Percentiles rank a stretch among this genome's conserved stretches.
Conservation (phyloP, 2,797 vertebrate genomes). For the Ammospiza maritima region DNA sequence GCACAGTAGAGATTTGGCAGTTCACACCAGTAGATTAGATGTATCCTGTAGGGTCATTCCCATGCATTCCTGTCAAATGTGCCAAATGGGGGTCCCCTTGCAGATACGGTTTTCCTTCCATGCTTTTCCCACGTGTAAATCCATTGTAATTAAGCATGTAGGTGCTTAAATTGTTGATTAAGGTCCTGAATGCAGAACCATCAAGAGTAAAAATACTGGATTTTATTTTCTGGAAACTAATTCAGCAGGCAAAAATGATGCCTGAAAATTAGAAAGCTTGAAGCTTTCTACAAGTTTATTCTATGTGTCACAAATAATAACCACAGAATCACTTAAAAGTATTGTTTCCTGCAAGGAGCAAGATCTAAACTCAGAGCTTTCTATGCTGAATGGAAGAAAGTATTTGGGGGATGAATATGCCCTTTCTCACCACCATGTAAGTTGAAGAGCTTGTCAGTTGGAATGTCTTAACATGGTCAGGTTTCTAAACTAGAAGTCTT, state of each 20-base stretch:
- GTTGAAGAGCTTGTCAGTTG: not conserved
- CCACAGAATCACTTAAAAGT: not conserved
- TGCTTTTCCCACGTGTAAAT: not conserved
- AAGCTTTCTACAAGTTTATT: not conserved
- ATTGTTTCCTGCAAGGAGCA: not conserved
- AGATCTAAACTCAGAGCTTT: not conserved
- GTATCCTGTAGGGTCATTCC: not conserved
- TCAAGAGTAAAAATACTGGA: not conserved
- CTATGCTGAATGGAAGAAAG: not conserved
- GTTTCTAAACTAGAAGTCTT: not conserved
- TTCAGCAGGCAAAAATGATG: not conserved
- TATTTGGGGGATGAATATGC: not conserved
- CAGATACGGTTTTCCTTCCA: not conserved
- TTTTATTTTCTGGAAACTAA: not conserved
- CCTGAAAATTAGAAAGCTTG: not conserved
- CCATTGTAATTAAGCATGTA: not conserved
- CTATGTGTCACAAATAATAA: not conserved
- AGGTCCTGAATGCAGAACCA: not conserved
- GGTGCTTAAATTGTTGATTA: not conserved
- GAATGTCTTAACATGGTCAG: not conserved
- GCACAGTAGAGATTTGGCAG: not conserved
- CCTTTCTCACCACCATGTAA: not conserved
- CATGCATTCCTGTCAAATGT: not conserved
- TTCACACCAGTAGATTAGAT: not conserved
- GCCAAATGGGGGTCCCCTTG: not conserved